Conservation (phyloP, 2,888 invertebrate genomes). For the Cetonia aurata region DNA sequence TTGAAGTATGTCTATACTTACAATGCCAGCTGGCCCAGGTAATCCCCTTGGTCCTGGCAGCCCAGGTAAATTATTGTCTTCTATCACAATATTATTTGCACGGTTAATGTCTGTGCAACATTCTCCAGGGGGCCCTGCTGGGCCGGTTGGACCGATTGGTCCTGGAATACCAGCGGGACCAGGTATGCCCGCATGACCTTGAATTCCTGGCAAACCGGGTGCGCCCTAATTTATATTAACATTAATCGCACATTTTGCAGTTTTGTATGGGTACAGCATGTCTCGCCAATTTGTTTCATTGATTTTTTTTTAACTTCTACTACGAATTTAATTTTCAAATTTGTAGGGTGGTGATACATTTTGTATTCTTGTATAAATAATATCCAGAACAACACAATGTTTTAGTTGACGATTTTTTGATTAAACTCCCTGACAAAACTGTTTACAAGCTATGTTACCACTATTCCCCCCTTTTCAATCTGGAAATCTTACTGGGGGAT, state of each 20-base stretch:
- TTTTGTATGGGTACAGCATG: too few relatives aligned
- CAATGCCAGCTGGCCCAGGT: slow-evolving; percentile 70
- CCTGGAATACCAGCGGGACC: slow-evolving; percentile 59
- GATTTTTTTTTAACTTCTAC: too few relatives aligned
- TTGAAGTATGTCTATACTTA: slow-evolving; percentile 18
- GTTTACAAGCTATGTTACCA: too few relatives aligned
- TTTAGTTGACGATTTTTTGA: too few relatives aligned
- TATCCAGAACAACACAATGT: too few relatives aligned
- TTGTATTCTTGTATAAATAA: too few relatives aligned
- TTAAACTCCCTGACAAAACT: too few relatives aligned
- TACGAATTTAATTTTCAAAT: too few relatives aligned
- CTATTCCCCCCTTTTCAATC: too few relatives aligned
- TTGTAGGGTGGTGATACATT: too few relatives aligned
- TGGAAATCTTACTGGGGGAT: too few relatives aligned
- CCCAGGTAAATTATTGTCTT: slow-evolving; percentile 61
- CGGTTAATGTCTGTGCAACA: slow-evolving; percentile 51
- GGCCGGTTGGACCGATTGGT: slow-evolving; percentile 62
- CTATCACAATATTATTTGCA: slow-evolving; percentile 54
- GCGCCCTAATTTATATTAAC: slow-evolving; percentile 50
- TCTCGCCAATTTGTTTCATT: too few relatives aligned
- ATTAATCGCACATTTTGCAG: background rate
- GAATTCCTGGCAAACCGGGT: slow-evolving; percentile 54
- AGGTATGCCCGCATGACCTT: slow-evolving; percentile 55
- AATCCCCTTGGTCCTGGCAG: slow-evolving; percentile 69
- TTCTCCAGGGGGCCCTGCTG: slow-evolving; percentile 59